A percentile compares a stretch with the other conserved stretches of the same genome.
These are phyloP conservation scores for Mirounga angustirostris DNA, from an alignment of 2,113 vertebrate genomes.

Conservation along the genomic window DNA sequence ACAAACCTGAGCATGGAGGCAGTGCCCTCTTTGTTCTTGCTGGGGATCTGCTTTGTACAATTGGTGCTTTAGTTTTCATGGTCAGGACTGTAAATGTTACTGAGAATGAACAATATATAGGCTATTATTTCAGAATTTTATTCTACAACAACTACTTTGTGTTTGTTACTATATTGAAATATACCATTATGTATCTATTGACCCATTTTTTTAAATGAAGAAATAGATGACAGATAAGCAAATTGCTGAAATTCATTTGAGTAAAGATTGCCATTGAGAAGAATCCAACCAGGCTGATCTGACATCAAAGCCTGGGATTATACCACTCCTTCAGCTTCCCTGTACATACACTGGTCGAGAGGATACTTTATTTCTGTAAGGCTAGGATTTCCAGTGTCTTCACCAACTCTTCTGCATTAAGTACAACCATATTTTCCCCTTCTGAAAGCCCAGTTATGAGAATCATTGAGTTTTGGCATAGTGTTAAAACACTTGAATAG, in stretches of 20 bases:
- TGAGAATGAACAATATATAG: neutral
- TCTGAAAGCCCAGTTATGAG: conserved; percentile 51
- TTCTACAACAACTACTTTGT: neutral
- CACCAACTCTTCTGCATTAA: neutral
- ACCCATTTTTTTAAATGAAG: neutral
- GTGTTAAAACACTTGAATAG: conserved; percentile 51
- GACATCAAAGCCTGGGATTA: neutral
- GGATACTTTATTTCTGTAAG: neutral
- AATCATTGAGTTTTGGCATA: conserved; percentile 34
- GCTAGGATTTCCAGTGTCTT: conserved; percentile 40
- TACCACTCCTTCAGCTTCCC: neutral
- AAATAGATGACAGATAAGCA: neutral
- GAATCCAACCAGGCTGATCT: neutral
- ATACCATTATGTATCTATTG: neutral
- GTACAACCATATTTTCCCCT: neutral
- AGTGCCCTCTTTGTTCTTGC: neutral
- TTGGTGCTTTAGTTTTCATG: rapidly evolving
- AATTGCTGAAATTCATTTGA: neutral
- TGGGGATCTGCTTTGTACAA: neutral
- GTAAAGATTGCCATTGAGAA: neutral
- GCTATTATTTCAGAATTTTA: neutral
- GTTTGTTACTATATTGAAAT: neutral
- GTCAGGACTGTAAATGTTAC: neutral
- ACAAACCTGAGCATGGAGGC: neutral
- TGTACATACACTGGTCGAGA: conserved; percentile 49